These are phyloP conservation scores for Esperia sulphurella DNA, from an alignment of 2,888 invertebrate species.

Conservation along the genomic window DNA sequence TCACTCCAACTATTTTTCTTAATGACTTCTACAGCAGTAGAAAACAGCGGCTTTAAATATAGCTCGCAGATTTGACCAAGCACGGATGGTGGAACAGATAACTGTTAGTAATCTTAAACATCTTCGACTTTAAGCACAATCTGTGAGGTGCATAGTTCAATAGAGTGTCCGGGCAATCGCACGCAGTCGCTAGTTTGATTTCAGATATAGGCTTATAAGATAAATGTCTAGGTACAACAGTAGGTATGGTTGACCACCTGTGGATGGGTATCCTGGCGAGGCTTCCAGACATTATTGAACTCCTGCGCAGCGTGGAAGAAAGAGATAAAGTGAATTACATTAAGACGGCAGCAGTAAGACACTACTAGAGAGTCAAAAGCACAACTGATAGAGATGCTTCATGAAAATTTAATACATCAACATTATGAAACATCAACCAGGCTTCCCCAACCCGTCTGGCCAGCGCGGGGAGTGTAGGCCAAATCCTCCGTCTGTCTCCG, in stretches of 20 bases:
- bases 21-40: no score
- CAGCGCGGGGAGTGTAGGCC: no score
- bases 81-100: constrained; percentile 62
- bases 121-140: constrained; percentile 53
- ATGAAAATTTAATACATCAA: no score
- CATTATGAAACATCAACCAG: no score
- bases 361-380: no score
- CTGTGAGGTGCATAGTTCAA: constrained; percentile 58
- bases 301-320: constrained; percentile 64
- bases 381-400: no score
- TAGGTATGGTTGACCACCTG: constrained; percentile 59
- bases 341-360: neutral
- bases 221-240: constrained; percentile 17
- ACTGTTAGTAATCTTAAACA: constrained; percentile 45
- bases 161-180: constrained; percentile 58
- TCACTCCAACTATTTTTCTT: no score
- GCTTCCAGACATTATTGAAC: constrained; percentile 70
- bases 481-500: no score
- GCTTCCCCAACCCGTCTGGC: no score
- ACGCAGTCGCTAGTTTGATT: constrained; percentile 35
- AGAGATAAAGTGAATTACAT: constrained; percentile 2
- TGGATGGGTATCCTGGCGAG: constrained; percentile 73
- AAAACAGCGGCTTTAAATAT: constrained; percentile 39
- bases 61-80: constrained; percentile 58
- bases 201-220: constrained; percentile 21